A percentile compares a stretch with the other conserved stretches of the same genome.
phyloP scores from a whole-genome alignment of 35 echinoderm and acorn worm species.

The Heliocidaris tuberculata region DNA sequence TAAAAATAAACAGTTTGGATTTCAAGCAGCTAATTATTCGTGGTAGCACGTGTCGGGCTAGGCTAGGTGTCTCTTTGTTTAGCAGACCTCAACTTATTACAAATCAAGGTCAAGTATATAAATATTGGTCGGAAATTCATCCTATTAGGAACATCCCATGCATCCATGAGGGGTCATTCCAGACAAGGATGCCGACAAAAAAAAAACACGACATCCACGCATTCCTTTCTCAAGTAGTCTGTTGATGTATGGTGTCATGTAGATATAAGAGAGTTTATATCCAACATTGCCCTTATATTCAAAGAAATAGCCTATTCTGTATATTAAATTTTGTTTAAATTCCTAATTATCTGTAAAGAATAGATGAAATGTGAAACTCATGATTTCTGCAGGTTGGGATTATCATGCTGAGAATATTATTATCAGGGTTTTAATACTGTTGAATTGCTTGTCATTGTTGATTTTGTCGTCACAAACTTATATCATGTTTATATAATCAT shows the following conservation, averaged over 20 bases:
- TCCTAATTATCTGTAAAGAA: too few species aligned
- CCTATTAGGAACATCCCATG: background rate
- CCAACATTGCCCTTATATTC: background rate
- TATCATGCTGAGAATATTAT: too few species aligned
- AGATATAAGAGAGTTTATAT: too few species aligned
- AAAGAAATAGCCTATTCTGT: background rate
- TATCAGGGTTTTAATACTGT: too few species aligned
- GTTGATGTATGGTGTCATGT: background rate
- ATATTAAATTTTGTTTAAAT: too few species aligned
- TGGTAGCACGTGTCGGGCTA: background rate
- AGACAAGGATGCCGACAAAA: background rate
- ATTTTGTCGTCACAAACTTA: too few species aligned
- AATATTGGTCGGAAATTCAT: background rate
- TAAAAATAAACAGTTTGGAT: too few species aligned
- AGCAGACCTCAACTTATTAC: background rate
- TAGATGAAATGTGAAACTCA: too few species aligned
- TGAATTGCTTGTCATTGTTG: too few species aligned
- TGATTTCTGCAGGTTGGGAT: too few species aligned
- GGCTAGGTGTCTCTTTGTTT: background rate
- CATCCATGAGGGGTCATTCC: background rate
- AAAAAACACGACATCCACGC: background rate
- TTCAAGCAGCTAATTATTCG: too few species aligned
- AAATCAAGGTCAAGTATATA: background rate
- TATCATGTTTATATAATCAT: too few species aligned
- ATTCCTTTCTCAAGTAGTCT: background rate